Percentiles rank a stretch among this genome's conserved stretches.
These are phyloP conservation scores for Cochlearius cochlearius DNA, from an alignment of 2,113 vertebrate genomes.

Conservation along the genomic window DNA sequence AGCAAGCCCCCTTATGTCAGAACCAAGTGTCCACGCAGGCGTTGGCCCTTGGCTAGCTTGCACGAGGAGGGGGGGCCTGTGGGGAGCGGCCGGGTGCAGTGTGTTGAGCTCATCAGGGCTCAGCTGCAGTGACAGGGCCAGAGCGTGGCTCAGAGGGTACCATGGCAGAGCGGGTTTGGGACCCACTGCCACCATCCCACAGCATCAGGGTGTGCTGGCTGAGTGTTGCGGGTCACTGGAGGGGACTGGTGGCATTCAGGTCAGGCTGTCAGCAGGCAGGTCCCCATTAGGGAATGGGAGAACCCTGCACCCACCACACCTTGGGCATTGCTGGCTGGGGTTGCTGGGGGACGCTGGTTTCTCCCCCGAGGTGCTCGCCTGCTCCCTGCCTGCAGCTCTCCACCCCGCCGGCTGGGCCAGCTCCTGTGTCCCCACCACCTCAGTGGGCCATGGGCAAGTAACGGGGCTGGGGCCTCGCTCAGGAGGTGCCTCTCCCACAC, in stretches of 20 bases:
- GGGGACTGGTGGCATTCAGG: not conserved
- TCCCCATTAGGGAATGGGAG: not conserved
- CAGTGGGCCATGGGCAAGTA: rapidly evolving
- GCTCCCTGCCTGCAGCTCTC: not conserved
- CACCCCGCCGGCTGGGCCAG: rapidly evolving
- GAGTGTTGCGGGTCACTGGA: not conserved
- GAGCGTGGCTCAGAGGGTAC: not conserved
- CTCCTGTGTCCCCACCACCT: not conserved
- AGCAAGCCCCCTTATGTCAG: not conserved
- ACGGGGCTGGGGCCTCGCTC: rapidly evolving
- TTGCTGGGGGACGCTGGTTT: not conserved
- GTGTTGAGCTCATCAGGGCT: not conserved
- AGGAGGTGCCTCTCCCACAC: rapidly evolving
- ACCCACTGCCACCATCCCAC: not conserved
- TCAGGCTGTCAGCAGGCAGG: not conserved
- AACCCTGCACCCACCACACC: not conserved
- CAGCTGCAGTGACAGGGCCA: not conserved
- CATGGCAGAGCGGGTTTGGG: not conserved
- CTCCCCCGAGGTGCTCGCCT: not conserved
- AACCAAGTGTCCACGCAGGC: rapidly evolving
- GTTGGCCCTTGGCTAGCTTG: not conserved
- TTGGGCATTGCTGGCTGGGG: not conserved
- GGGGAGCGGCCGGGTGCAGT: not conserved
- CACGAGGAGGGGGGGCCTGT: too few species aligned
- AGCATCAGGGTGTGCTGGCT: not conserved